These are phyloP conservation scores for Thunnus maccoyii DNA, from an alignment of 2,113 vertebrate species.

Conservation along the genomic window DNA sequence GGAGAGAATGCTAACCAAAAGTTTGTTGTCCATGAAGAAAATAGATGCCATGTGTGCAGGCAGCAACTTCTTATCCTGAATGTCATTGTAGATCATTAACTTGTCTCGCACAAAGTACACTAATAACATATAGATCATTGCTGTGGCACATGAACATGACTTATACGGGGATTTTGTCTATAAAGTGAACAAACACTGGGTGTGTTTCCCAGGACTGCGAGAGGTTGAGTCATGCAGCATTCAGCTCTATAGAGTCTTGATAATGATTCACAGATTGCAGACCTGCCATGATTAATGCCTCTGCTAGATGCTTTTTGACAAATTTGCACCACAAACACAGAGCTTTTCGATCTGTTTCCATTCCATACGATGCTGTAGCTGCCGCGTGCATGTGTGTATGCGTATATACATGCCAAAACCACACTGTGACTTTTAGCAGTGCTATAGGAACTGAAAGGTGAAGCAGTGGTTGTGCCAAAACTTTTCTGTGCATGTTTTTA, in stretches of 20 bases:
- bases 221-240: slow-evolving; percentile 52
- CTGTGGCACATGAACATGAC: slow-evolving; percentile 16
- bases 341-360: slow-evolving; percentile 37
- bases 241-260: slow-evolving; percentile 16
- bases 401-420: slow-evolving; percentile 35
- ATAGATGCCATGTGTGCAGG: slow-evolving; percentile 52
- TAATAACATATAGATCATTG: slow-evolving; percentile 16
- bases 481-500: background rate
- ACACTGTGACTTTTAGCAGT: slow-evolving; percentile 48
- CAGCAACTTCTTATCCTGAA: slow-evolving; percentile 1
- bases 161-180: background rate
- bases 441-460: slow-evolving; percentile 15
- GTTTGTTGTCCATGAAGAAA: slow-evolving; percentile 21
- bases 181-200: slow-evolving; percentile 21
- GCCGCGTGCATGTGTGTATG: slow-evolving; percentile 23
- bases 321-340: slow-evolving; percentile 48
- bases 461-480: slow-evolving; percentile 24
- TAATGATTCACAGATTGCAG: slow-evolving; percentile 69
- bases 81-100: slow-evolving; percentile 19
- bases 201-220: slow-evolving; percentile 17
- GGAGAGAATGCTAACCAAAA: background rate
- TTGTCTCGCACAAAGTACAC: slow-evolving; percentile 11
- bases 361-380: slow-evolving; percentile 12
- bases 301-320: slow-evolving; percentile 45
- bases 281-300: slow-evolving; percentile 65